phyloP scores from a whole-genome alignment of 2,888 invertebrate species.

The Hymenopus coronatus region DNA sequence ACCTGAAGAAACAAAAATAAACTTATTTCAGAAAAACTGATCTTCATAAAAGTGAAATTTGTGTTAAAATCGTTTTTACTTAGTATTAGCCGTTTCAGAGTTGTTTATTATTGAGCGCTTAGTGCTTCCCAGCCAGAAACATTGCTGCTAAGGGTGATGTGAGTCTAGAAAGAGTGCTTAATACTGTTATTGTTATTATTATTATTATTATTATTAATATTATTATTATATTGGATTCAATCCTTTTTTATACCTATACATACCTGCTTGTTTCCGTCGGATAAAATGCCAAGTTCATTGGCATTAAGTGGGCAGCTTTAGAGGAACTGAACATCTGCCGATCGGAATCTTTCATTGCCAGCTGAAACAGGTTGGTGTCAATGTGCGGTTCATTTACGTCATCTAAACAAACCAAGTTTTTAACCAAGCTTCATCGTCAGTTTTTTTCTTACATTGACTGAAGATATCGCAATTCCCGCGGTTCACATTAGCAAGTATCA shows the following conservation, averaged over 20 bases:
- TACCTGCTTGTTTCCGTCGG: neutral
- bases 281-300: neutral
- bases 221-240: neutral
- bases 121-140: too few relatives aligned
- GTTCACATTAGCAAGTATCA: neutral
- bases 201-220: too few relatives aligned
- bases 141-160: too few relatives aligned
- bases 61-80: too few relatives aligned
- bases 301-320: neutral
- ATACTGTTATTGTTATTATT: too few relatives aligned
- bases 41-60: too few relatives aligned
- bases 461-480: neutral
- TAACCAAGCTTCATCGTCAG: neutral
- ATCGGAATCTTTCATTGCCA: neutral
- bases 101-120: too few relatives aligned
- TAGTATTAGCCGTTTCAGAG: too few relatives aligned
- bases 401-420: neutral
- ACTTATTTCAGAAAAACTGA: too few relatives aligned
- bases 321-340: neutral
- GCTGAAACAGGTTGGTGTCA: neutral
- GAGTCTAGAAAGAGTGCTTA: too few relatives aligned
- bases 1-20: too few relatives aligned
- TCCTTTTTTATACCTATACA: too few relatives aligned
- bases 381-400: neutral
- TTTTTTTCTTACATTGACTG: neutral